Evolutionary conservation across 2,797 vertebrate genomes (phyloP).

Genomic region (Sebastes hubbsi): DNA sequence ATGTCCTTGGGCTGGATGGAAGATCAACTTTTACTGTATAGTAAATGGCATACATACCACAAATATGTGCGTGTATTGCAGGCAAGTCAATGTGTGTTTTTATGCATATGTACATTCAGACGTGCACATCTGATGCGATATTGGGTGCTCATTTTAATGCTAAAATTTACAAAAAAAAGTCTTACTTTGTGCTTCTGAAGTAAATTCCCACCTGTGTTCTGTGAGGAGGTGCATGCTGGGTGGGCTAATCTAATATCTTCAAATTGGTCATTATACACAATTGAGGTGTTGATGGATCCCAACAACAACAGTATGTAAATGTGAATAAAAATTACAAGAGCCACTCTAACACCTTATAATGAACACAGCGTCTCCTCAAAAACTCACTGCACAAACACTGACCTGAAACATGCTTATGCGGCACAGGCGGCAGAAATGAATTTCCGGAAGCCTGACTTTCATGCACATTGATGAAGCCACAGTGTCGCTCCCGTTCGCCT

Average conservation of each 20-base stretch:
- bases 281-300: constrained; percentile 80
- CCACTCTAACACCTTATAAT: constrained; percentile 82
- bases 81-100: constrained; percentile 5
- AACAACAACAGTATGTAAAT: constrained; percentile 72
- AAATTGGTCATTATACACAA: constrained; percentile 76
- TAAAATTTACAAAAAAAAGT: constrained; percentile 18
- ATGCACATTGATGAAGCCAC: constrained; percentile 77
- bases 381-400: constrained; percentile 61
- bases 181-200: constrained; percentile 31
- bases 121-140: background rate
- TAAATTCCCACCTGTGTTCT: constrained; percentile 56
- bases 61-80: constrained; percentile 2
- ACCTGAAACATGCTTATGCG: constrained; percentile 77
- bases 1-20: constrained; percentile 82
- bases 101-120: constrained; percentile 22
- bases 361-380: constrained; percentile 59
- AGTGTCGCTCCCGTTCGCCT: constrained; percentile 37
- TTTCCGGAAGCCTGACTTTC: constrained; percentile 79
- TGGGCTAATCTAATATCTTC: constrained; percentile 70
- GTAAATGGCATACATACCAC: constrained; percentile 33
- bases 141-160: constrained; percentile 30
- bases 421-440: constrained; percentile 68
- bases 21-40: constrained; percentile 79
- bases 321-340: constrained; percentile 68
- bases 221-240: constrained; percentile 26